These are phyloP conservation scores for Melanotaenia pygmaea DNA, from an alignment of 2,797 vertebrate species.

Conservation along the genomic window DNA sequence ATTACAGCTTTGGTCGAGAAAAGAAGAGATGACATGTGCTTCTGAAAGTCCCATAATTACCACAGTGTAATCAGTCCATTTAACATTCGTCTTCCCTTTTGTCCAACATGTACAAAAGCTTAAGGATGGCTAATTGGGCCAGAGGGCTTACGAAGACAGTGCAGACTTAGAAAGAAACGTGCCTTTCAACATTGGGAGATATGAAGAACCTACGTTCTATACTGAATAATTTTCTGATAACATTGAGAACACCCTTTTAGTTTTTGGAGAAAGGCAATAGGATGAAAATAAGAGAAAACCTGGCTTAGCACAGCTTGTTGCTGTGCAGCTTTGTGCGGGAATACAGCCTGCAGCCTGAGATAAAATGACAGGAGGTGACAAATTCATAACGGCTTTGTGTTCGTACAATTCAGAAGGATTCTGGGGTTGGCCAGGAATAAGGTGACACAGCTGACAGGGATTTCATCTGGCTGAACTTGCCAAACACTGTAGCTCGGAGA, in stretches of 20 bases:
- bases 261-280: slow-evolving; percentile 47
- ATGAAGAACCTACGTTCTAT: slow-evolving; percentile 63
- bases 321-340: slow-evolving; percentile 65
- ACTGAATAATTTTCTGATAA: slow-evolving; percentile 83
- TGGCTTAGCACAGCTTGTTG: slow-evolving; percentile 59
- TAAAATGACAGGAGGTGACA: slow-evolving; percentile 83
- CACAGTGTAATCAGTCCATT: slow-evolving; percentile 75
- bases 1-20: slow-evolving; percentile 46
- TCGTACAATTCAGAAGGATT: slow-evolving; percentile 76
- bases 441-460: slow-evolving; percentile 80
- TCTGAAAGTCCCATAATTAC: slow-evolving; percentile 78
- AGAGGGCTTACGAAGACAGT: slow-evolving; percentile 69
- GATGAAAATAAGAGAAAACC: slow-evolving; percentile 39
- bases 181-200: slow-evolving; percentile 73
- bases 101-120: slow-evolving; percentile 72
- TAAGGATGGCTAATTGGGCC: slow-evolving; percentile 80
- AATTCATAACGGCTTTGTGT: slow-evolving; percentile 84
- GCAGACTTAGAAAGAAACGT: slow-evolving; percentile 66
- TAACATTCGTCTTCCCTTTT: slow-evolving; percentile 75
- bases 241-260: slow-evolving; percentile 76
- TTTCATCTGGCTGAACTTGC: slow-evolving; percentile 76
- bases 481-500: slow-evolving; percentile 62
- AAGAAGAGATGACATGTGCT: slow-evolving; percentile 55
- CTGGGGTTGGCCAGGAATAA: slow-evolving; percentile 71
- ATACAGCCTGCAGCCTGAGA: slow-evolving; percentile 79